A percentile compares a stretch with the other conserved stretches of the same genome.
Evolutionary conservation across 2,888 invertebrate genomes (phyloP).

Genomic region (Xylota sylvarum): DNA sequence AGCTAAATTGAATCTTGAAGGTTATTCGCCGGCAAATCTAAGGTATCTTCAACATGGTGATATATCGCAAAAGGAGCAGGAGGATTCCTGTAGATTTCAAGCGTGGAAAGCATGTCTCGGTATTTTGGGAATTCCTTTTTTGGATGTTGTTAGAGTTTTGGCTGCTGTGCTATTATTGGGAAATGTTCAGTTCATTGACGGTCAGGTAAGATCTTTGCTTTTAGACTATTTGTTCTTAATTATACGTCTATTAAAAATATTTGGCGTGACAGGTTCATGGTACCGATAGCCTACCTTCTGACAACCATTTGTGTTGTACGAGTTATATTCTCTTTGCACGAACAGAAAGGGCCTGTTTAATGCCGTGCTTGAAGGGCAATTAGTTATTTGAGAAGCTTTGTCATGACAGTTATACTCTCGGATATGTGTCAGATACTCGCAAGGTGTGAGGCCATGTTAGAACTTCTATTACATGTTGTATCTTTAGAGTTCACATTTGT

Average conservation of each 20-base stretch:
- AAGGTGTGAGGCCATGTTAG: too few relatives aligned
- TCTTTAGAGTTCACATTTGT: neutral
- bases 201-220: constrained; percentile 85
- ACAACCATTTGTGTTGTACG: too few relatives aligned
- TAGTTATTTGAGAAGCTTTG: too few relatives aligned
- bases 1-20: constrained; percentile 94
- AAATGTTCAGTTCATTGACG: constrained; percentile 95
- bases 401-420: too few relatives aligned
- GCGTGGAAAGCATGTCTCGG: constrained; percentile 97
- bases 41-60: constrained; percentile 92
- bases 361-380: too few relatives aligned
- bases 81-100: constrained; percentile 92
- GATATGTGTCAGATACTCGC: too few relatives aligned
- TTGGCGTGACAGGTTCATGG: too few relatives aligned
- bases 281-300: too few relatives aligned
- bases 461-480: neutral
- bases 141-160: constrained; percentile 96
- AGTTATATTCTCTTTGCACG: too few relatives aligned
- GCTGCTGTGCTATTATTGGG: constrained; percentile 96
- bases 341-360: too few relatives aligned
- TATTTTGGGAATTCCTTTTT: constrained; percentile 96
- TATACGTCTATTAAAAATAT: neutral
- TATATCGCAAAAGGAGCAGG: constrained; percentile 89
- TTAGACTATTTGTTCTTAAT: too few relatives aligned
- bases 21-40: constrained; percentile 92